Evolutionary conservation across 2,113 vertebrate species (phyloP), one percentile per base, ranked within the genome.

Genomic region (Bubalus kerabau): DNA sequence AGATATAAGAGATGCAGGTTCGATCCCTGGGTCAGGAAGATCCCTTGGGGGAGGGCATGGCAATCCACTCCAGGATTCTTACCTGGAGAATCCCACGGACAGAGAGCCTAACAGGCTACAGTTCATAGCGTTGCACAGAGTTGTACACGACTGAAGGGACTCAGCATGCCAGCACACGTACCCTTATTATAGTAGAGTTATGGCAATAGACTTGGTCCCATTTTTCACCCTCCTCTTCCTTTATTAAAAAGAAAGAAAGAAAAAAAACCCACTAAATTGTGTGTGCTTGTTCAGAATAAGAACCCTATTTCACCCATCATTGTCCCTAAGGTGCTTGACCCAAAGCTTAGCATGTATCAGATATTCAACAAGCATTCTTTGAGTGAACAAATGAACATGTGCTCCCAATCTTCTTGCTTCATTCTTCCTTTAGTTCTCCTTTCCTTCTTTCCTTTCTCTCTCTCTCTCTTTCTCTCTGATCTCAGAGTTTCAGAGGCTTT

Each of bases 211-310:
- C 7, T 28, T 54, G 43, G 48, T 71, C 23, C 28, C 30, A 1
- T 36, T 94, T 60, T 93, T 74, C 1, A 74, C 23, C 36, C 17
- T 83, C 50, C 5, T n/a, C 6, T 85, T 84, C 7, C n/a, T 54
- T 82, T 59, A 50, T 92, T 82, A 13, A 54, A 90, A 83, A 95
- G 36, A 84, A 85, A 64, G 32, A 17, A 62, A 62, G 71, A 90
- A 9, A n/a, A 15, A 59, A 28, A 0, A 2, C 0, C 40, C 32
- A 46, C n/a, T 60, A 28, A 46, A 46, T 32, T 67, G 2, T 23
- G 14, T 19, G 12, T 43, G 21, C 26, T 88, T 10, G 28, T 94
- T 87, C 32, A 85, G 60, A 74, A 17, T 81, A 57, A 54, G 23
- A 95, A 46, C 7, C 3, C 48, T 90, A 8, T 32, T 36, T 54